Conservation (phyloP, 2,888 invertebrate species). For the Caenorhabditis uteleia region DNA sequence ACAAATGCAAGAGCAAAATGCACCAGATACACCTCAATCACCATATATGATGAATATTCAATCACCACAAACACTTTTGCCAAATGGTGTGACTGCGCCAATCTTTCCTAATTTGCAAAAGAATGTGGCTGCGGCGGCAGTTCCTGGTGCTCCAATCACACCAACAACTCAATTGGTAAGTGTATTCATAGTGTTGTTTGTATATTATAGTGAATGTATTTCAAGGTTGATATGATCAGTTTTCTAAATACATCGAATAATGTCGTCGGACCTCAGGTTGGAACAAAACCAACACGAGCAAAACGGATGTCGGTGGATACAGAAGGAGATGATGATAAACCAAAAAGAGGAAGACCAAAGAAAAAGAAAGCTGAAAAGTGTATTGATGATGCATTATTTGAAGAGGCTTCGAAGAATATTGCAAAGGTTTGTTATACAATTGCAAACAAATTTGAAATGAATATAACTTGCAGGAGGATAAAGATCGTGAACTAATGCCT, state of each 20-base stretch:
- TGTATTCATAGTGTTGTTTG: too few species aligned
- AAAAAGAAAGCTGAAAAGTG: constrained; percentile 57
- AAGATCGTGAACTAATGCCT: constrained; percentile 58
- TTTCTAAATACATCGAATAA: neutral
- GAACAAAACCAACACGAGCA: constrained; percentile 5
- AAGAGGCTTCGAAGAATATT: constrained; percentile 37
- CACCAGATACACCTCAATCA: too few species aligned
- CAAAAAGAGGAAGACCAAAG: constrained; percentile 52
- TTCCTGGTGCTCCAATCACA: constrained; percentile 21
- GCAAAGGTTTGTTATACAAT: constrained; percentile 30
- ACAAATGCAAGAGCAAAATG: constrained; percentile 9
- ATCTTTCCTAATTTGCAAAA: too few species aligned
- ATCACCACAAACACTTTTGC: too few species aligned
- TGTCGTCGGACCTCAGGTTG: neutral
- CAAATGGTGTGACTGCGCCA: too few species aligned
- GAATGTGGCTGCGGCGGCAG: constrained; percentile 5
- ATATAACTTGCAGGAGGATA: constrained; percentile 37
- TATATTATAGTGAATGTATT: too few species aligned
- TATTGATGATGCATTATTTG: constrained; percentile 46
- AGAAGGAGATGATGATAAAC: constrained; percentile 32
- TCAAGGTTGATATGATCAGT: neutral
- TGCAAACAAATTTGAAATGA: neutral
- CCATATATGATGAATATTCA: too few species aligned
- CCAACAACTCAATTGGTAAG: constrained; percentile 22
- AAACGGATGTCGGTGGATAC: constrained; percentile 25